Base-by-base conservation (phyloP, 2,113 vertebrate species). In the Alligator mississippiensis region DNA sequence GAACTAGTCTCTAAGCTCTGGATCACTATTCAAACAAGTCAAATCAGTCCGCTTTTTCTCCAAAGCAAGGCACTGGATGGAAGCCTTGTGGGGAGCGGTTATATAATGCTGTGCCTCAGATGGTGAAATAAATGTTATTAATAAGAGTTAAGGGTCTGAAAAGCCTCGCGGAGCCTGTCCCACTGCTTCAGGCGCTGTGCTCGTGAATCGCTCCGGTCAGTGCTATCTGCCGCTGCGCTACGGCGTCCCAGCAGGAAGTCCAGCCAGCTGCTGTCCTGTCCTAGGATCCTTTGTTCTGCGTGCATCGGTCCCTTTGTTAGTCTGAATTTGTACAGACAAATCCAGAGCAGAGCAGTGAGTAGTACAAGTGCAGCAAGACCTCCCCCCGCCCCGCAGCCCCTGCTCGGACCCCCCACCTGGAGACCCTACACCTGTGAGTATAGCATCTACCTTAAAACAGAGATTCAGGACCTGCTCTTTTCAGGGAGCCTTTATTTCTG, bases 161-260 rank as follows among this genome's bases (percentile, higher is more conserved):
- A 74, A 30, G 15, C 25, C 21, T 74, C 21, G 11, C 4, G 24
- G 38, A 22, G 30, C 34, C 34, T 47, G 18, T 70, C 34, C 30
- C 30, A 6, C 4, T 63, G 10, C 27, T 11, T 27, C 12, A 25
- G 22, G 27, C 22, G 22, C 70, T 38, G 24, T 47, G 30, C 55
- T 57, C 24, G 10, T 0, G 0, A 62, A 79, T 18, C 11, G 14
- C 62, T 77, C 1, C 2, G 28, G 24, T 83, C 6, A 0, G 6
- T 9, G n/a, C 17, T 38, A 55, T 47, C 9, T 60, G 21, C 58
- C 18, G 4, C 28, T 18, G 18, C 64, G 22, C 68, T 21, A 30
- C 17, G 11, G 66, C 11, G 19, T 70, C 30, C 68, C 19, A 16
- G 30, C 68, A 70, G 30, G 68, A 34, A 70, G 30, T 70, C 30